phyloP scores from a whole-genome alignment of 1,140 invertebrate species.

The Meloidogyne chitwoodi region DNA sequence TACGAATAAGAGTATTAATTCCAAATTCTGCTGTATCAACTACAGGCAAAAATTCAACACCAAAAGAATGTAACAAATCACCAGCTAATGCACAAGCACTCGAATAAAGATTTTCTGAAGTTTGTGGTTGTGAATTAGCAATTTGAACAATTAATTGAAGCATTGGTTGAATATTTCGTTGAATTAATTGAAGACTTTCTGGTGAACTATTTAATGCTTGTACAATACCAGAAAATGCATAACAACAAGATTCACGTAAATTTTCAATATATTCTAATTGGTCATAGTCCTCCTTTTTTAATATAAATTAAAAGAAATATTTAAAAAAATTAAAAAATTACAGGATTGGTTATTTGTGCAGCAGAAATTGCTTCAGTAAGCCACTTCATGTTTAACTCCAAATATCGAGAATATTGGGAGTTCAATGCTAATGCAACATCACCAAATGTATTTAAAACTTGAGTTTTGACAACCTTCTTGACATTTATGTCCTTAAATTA shows the following conservation, averaged over 20 bases:
- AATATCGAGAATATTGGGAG: slow-evolving; percentile 42
- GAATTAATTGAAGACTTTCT: slow-evolving; percentile 19
- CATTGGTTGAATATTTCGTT: slow-evolving; percentile 29
- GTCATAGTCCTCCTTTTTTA: slow-evolving; percentile 54
- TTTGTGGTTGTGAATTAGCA: slow-evolving; percentile 24
- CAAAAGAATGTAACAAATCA: slow-evolving; percentile 39
- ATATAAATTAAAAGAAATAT: background rate
- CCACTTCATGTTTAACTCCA: slow-evolving; percentile 37
- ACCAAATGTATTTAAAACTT: slow-evolving; percentile 50
- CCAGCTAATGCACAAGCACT: slow-evolving; percentile 33
- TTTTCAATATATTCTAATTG: slow-evolving; percentile 53
- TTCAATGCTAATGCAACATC: slow-evolving; percentile 58
- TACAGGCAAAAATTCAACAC: slow-evolving; percentile 30
- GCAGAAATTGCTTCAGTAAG: slow-evolving; percentile 50
- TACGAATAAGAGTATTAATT: background rate
- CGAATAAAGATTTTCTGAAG: slow-evolving; percentile 27
- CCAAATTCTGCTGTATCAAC: slow-evolving; percentile 19
- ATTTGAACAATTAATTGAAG: slow-evolving; percentile 30
- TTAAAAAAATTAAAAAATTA: slow-evolving; percentile 23
- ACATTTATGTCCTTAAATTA: slow-evolving; percentile 36
- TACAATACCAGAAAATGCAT: slow-evolving; percentile 53
- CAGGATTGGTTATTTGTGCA: slow-evolving; percentile 46
- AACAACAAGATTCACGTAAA: slow-evolving; percentile 51
- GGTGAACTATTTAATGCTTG: slow-evolving; percentile 33
- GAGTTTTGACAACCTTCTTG: slow-evolving; percentile 48